Percentiles rank a stretch among this genome's conserved stretches.
These are phyloP conservation scores for Esox masquinongy DNA, from an alignment of 2,797 vertebrate species.

Conservation along the genomic window DNA sequence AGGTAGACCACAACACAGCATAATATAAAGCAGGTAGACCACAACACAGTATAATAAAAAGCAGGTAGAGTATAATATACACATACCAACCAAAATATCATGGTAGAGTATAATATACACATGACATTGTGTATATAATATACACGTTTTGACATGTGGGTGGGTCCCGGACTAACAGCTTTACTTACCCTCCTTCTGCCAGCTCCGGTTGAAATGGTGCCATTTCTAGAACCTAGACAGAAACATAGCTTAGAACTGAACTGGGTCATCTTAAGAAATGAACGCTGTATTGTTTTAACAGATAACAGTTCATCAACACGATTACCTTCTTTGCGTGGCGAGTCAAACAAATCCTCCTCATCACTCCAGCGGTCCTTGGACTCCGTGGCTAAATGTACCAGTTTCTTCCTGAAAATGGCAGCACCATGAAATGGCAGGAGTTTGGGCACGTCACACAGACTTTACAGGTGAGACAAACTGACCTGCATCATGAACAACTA, in stretches of 20 bases:
- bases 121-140: too few species aligned
- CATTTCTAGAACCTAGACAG: constrained; percentile 20
- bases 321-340: constrained; percentile 27
- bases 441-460: too few species aligned
- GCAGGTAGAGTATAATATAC: too few species aligned
- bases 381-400: constrained; percentile 45
- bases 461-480: too few species aligned
- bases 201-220: not conserved
- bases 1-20: too few species aligned
- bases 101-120: too few species aligned
- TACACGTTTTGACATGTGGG: too few species aligned
- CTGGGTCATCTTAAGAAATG: not conserved
- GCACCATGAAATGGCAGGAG: not conserved
- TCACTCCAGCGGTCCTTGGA: constrained; percentile 67
- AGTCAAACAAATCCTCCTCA: constrained; percentile 54
- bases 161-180: not conserved
- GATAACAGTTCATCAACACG: not conserved
- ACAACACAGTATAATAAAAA: too few species aligned
- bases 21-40: too few species aligned
- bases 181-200: constrained; percentile 53
- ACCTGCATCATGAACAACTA: too few species aligned
- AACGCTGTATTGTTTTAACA: not conserved
- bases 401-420: constrained; percentile 47
- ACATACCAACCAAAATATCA: too few species aligned
- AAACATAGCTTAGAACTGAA: not conserved